phyloP scores from a whole-genome alignment of 2,113 vertebrate genomes.

The Sceloporus tristichus region DNA sequence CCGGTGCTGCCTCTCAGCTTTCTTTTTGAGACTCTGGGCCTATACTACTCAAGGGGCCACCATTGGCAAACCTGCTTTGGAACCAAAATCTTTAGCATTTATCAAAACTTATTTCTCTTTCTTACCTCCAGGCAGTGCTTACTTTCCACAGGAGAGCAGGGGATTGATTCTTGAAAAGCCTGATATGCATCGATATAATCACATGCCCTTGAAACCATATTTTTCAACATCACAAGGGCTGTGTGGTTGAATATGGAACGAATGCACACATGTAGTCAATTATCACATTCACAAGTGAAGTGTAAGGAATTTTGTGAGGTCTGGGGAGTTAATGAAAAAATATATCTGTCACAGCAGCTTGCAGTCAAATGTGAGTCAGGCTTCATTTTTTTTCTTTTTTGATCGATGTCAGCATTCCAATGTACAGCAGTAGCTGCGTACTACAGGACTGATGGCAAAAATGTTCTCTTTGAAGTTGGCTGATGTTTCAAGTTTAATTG shows the following conservation, averaged over 20 bases:
- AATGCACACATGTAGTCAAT: slow-evolving; percentile 30
- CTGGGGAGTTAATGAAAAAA: slow-evolving; percentile 40
- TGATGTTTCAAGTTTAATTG: slow-evolving; percentile 44
- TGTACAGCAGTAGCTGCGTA: not conserved
- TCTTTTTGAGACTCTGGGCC: not conserved
- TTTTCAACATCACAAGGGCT: not conserved
- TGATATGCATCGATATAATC: not conserved
- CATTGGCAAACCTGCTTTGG: not conserved
- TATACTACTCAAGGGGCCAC: too few species aligned
- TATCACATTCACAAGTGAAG: slow-evolving; percentile 6
- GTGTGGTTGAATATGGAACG: not conserved
- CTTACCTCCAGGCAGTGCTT: not conserved
- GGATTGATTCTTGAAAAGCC: not conserved
- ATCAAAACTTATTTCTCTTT: not conserved
- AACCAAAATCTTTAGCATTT: not conserved
- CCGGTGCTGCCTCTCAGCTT: not conserved
- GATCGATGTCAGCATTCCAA: slow-evolving; percentile 30
- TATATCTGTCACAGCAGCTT: slow-evolving; percentile 26
- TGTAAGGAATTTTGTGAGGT: slow-evolving; percentile 37
- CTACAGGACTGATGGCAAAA: not conserved
- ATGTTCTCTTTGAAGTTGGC: slow-evolving; percentile 33
- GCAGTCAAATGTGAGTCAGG: slow-evolving; percentile 26
- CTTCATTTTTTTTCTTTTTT: not conserved
- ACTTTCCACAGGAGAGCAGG: not conserved
- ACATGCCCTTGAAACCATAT: not conserved